Evolutionary conservation across 2,113 vertebrate genomes (phyloP), one percentile per base, ranked within the genome.

Genomic region (Alligator mississippiensis): DNA sequence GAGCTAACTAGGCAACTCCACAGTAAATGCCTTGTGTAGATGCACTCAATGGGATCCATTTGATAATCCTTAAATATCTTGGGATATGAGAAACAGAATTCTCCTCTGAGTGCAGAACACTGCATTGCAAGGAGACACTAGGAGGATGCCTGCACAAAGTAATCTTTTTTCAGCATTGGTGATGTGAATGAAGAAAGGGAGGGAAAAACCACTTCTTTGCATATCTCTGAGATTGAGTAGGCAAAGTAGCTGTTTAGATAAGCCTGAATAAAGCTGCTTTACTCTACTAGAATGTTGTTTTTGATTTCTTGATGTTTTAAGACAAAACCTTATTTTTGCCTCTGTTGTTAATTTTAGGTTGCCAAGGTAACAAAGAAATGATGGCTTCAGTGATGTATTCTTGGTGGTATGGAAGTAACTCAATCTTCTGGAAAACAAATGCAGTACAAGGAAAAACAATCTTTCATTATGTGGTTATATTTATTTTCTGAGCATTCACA

Each of bases 351-450:
- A 88, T 87, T 77, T 47, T 60, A 72, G 77, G 92, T 96, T 96
- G 82, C 92, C 92, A 77, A 68, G 92, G 93, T 85, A 96, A 95
- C 93, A 38, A 30, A 21, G 47, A 54, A 64, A 17, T 60, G 10
- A n/a, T 27, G 86, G 78, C 30, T 74, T 24, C 80, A 92, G 21
- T 60, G 0, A 2, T 78, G 83, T 47, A 61, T 80, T 59, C 0
- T 0, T 58, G 61, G 30, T 58, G 61, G 30, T 88, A 47, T 47
- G n/a, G 4, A 28, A 27, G 68, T 0, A 7, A 25, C 28, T 62
- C 17, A 60, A 63, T 66, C 74, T 88, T 84, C 79, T 74, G 74
- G 66, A 62, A 90, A 55, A 85, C 77, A 81, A 82, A 61, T 1
- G 16, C 18, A 11, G 54, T 59, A 66, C 30, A 63, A 72, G 72